Conservation (phyloP, 2,113 vertebrate genomes). For the Crotalus viridis region DNA sequence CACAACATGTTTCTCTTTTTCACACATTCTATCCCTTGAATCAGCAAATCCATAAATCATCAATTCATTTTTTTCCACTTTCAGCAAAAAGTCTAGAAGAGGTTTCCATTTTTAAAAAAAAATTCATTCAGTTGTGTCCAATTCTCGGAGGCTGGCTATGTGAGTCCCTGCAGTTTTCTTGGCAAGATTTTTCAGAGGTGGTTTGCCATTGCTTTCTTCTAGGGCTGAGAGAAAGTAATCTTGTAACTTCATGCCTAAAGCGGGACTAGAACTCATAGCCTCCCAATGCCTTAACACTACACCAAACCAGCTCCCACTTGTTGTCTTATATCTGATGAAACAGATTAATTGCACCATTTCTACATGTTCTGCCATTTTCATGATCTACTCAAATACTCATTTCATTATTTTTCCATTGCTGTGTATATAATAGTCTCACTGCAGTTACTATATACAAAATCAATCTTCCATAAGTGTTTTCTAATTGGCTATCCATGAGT, state of each 20-base stretch:
- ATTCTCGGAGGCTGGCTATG: not conserved
- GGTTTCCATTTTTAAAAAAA: not conserved
- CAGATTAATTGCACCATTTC: not conserved
- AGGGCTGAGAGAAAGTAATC: not conserved
- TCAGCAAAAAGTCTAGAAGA: not conserved
- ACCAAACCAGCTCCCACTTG: not conserved
- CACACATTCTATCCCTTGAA: not conserved
- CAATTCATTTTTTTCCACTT: not conserved
- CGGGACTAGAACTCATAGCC: not conserved
- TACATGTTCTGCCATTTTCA: not conserved
- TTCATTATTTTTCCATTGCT: not conserved
- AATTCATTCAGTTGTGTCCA: not conserved
- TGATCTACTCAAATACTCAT: not conserved
- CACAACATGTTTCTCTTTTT: not conserved
- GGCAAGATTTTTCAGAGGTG: not conserved
- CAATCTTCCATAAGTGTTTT: not conserved
- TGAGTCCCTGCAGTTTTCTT: not conserved
- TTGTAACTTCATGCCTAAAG: not conserved
- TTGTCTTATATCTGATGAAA: not conserved
- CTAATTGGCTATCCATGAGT: not conserved
- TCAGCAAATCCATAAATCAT: not conserved
- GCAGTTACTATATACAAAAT: not conserved
- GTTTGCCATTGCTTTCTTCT: not conserved
- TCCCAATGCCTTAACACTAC: not conserved
- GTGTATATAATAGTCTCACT: not conserved